Percentiles rank a stretch among this genome's conserved stretches.
These are phyloP conservation scores for Temnothorax nylanderi DNA, from an alignment of 1,140 invertebrate species.

Conservation along the genomic window DNA sequence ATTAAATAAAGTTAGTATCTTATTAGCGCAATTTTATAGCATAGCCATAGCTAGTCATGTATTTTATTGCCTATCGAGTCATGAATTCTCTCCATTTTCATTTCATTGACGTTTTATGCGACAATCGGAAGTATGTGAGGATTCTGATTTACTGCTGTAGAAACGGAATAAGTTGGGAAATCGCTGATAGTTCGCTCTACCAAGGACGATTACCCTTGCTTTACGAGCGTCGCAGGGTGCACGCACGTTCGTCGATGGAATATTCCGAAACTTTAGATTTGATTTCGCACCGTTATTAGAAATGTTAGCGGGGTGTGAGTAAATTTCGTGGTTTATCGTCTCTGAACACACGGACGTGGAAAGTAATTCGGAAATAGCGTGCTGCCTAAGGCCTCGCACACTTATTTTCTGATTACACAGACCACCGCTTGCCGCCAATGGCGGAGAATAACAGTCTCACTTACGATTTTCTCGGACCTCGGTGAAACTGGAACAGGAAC, in stretches of 20 bases:
- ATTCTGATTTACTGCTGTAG: neutral
- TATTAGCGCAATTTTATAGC: slow-evolving; percentile 17
- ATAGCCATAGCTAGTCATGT: neutral
- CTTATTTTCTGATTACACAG: slow-evolving; percentile 43
- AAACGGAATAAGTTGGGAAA: neutral
- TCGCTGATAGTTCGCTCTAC: slow-evolving; percentile 1
- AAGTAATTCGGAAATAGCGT: slow-evolving; percentile 1
- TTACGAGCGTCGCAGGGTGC: slow-evolving; percentile 11
- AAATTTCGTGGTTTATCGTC: neutral
- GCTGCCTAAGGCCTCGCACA: neutral
- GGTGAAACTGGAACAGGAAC: slow-evolving; percentile 53
- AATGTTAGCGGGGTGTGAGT: neutral
- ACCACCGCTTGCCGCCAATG: neutral
- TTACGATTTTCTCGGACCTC: slow-evolving; percentile 49
- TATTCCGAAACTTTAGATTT: slow-evolving; percentile 20
- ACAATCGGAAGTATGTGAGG: slow-evolving; percentile 10
- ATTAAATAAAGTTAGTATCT: neutral
- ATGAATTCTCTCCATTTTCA: neutral
- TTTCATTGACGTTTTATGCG: neutral
- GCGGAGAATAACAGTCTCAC: slow-evolving; percentile 32
- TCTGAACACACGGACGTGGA: neutral
- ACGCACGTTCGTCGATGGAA: neutral
- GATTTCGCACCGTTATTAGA: neutral
- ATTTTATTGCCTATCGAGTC: neutral
- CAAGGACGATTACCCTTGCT: slow-evolving; percentile 2